A percentile compares a stretch with the other conserved stretches of the same genome.
These are phyloP conservation scores for Genyomyrus donnyi DNA, from an alignment of 2,113 vertebrate genomes.

Conservation along the genomic window DNA sequence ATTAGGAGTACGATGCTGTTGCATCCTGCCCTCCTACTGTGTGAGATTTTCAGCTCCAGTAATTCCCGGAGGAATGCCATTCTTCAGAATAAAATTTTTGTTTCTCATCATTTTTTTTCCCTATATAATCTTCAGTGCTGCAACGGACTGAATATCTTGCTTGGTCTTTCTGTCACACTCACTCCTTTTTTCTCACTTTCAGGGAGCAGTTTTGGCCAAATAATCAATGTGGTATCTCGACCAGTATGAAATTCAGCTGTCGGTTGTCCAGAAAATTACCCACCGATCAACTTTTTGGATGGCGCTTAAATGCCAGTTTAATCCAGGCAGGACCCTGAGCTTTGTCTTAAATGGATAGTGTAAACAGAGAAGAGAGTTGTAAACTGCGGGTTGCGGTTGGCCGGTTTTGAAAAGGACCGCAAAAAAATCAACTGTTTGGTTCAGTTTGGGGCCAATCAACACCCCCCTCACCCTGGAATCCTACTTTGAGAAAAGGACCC, in stretches of 20 bases:
- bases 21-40: background rate
- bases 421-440: conserved; percentile 52
- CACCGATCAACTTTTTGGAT: conserved; percentile 37
- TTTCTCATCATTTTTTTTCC: background rate
- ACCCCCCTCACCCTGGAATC: conserved; percentile 22
- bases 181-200: conserved; percentile 23
- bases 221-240: background rate
- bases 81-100: background rate
- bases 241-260: conserved; percentile 21
- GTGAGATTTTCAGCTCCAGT: background rate
- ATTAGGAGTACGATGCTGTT: background rate
- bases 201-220: conserved; percentile 42
- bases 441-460: conserved; percentile 32
- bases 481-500: background rate
- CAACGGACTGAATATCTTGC: background rate
- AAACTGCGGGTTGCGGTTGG: conserved; percentile 53
- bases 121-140: background rate
- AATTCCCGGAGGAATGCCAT: background rate
- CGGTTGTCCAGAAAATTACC: conserved; percentile 44
- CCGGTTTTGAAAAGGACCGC: conserved; percentile 49
- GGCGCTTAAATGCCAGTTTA: conserved; percentile 35
- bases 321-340: conserved; percentile 32
- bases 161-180: background rate
- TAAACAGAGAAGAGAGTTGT: conserved; percentile 53
- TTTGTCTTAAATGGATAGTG: conserved; percentile 46